Evolutionary conservation across 2,888 invertebrate genomes (phyloP), one percentile per base, ranked within the genome.

Genomic region (Drosophila mayaguana): DNA sequence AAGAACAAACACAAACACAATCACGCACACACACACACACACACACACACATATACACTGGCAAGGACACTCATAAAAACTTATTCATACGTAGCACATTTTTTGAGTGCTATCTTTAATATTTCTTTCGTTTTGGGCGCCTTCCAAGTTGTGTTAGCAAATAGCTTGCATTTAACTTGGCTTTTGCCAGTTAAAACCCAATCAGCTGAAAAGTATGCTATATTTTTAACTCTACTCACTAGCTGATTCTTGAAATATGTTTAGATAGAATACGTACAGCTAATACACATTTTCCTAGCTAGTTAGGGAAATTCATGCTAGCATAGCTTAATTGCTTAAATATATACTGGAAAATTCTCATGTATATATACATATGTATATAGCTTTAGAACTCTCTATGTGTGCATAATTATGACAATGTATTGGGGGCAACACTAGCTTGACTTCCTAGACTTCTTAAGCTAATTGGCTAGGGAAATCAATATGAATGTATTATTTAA

Each of bases 41-140:
- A 20, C 20, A 16, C 20, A 34, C 20, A 9, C 14, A 20, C 50
- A 34, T 7, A 32, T 11, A 32, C 32, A 32, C 32, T 11, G 11
- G 3, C 9, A 51, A 11, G 20, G 54, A 40, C 40, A 54, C 59
- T 55, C 63, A 65, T n/a, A 45, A 48, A 68, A 66, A 63, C 40
- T 63, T 66, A 66, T 62, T 36, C 79, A 69, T 34, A 67, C 65
- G 60, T 53, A 28, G 51, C 53, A 54, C 42, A 69, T 57, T 75
- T 80, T 70, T 80, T 73, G 70, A 77, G 76, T 75, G 70, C 70
- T 62, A 28, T 64, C 79, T 36, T 65, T 69, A 56, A 62, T 56
- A n/a, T 62, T 50, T 25, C 48, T 28, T 43, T 1, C 16, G 28
- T 28, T 48, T 63, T 48, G 20, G 36, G 14, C 16, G 14, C 61